Percentiles rank a stretch among this genome's conserved stretches.
Evolutionary conservation across 2,888 invertebrate species (phyloP).

Genomic region (Drosophila leonis): DNA sequence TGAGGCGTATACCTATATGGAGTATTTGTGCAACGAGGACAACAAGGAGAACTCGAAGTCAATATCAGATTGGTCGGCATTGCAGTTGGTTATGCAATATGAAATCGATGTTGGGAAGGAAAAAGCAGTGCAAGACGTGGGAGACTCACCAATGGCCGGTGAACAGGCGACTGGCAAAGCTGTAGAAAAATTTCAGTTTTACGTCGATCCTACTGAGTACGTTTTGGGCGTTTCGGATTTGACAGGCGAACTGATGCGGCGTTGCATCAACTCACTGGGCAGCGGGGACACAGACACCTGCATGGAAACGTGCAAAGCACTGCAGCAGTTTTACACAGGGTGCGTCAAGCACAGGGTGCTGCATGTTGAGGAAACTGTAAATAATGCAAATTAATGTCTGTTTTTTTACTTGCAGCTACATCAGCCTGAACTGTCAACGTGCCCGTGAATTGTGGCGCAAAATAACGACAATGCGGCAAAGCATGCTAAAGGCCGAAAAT

Average conservation of each 20-base stretch:
- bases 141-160: constrained; percentile 8
- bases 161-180: constrained; percentile 5
- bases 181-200: constrained; percentile 61
- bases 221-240: constrained; percentile 94
- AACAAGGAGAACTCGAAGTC: constrained; percentile 81
- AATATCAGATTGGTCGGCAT: constrained; percentile 88
- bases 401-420: constrained; percentile 76
- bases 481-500: constrained; percentile 92
- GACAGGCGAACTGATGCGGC: constrained; percentile 96
- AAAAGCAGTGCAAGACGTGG: constrained; percentile 17
- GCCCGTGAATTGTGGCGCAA: constrained; percentile 90
- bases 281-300: constrained; percentile 91
- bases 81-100: constrained; percentile 87
- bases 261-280: constrained; percentile 93
- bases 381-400: background rate
- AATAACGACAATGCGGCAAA: constrained; percentile 89
- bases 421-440: constrained; percentile 86
- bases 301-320: constrained; percentile 89
- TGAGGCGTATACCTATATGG: constrained; percentile 93
- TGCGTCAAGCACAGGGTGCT: constrained; percentile 38
- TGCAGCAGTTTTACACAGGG: constrained; percentile 86
- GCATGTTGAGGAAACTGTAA: background rate
- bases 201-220: constrained; percentile 86
- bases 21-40: constrained; percentile 87
- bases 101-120: constrained; percentile 28